Conservation (phyloP, 2,113 vertebrate genomes). For the Trichechus manatus region DNA sequence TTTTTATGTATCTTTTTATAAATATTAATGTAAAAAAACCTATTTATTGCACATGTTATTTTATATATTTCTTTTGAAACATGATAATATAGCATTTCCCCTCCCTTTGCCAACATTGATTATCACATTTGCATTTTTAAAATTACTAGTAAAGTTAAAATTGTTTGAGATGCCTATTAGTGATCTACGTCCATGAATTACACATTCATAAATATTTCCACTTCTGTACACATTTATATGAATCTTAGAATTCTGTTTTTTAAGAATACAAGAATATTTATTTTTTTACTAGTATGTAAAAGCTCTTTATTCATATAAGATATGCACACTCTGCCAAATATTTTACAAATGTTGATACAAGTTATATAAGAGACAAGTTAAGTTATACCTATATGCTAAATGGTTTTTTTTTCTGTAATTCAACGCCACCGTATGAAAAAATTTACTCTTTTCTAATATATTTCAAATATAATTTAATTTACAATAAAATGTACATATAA, state of each 20-base stretch:
- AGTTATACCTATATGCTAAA: not conserved
- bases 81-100: not conserved
- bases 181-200: not conserved
- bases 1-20: not conserved
- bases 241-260: too few relatives aligned
- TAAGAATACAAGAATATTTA: not conserved
- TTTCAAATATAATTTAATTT: constrained; percentile 22
- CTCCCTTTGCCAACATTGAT: not conserved
- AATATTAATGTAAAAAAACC: not conserved
- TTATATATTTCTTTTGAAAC: not conserved
- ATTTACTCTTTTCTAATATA: constrained; percentile 32
- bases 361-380: not conserved
- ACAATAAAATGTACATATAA: not conserved
- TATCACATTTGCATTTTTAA: not conserved
- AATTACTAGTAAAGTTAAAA: not conserved
- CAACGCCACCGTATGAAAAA: not conserved
- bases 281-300: not conserved
- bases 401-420: not conserved
- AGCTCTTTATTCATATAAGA: not conserved
- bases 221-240: not conserved
- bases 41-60: not conserved
- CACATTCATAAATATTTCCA: not conserved
- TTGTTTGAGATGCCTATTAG: not conserved
- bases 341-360: not conserved
- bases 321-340: not conserved